Evolutionary conservation across 2,113 vertebrate species (phyloP), one percentile per base, ranked within the genome.

Genomic region (Tachysurus fulvidraco): DNA sequence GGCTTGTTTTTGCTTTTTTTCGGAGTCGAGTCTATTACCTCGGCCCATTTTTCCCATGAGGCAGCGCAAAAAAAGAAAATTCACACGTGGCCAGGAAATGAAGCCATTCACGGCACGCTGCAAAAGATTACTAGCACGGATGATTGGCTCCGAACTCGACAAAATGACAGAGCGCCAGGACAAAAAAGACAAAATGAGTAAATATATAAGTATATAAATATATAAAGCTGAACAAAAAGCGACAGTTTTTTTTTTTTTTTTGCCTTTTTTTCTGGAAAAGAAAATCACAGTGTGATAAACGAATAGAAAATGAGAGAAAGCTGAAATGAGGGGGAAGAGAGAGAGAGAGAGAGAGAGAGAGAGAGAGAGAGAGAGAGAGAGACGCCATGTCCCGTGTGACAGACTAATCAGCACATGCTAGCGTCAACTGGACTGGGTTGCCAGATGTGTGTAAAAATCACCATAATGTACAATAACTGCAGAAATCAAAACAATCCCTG

Each of bases 51-150:
- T 90, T 90, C 92, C 91, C 91, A 92, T 86, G 77, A 91, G 90
- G 88, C 85, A 89, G 91, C 30, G 50, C 21, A 41, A 54, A 19
- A 79, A 54, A 17, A 28, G 52, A 92, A 91, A 87, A 92, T 87
- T 90, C 89, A 90, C 92, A 88, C 90, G 91, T 89, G 92, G 90
- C 90, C 90, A 91, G 92, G 92, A 94, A 95, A 95, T 93, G 91
- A 94, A 94, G 93, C 92, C 90, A 87, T 93, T 93, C 92, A 91
- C 83, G 91, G 88, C 91, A 92, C 92, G 94, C 91, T 93, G 92
- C 92, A 92, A 93, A 88, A 92, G 91, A 93, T 92, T 92, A 89
- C 91, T 88, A 89, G 86, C 14, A 55, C 55, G 71, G 50, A 88
- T 93, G 93, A 94, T 93, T 92, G 90, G 89, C 89, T 90, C 88